A percentile compares a stretch with the other conserved stretches of the same genome.
phyloP scores from a whole-genome alignment of 2,888 invertebrate genomes.

The Onthophagus sagittarius region DNA sequence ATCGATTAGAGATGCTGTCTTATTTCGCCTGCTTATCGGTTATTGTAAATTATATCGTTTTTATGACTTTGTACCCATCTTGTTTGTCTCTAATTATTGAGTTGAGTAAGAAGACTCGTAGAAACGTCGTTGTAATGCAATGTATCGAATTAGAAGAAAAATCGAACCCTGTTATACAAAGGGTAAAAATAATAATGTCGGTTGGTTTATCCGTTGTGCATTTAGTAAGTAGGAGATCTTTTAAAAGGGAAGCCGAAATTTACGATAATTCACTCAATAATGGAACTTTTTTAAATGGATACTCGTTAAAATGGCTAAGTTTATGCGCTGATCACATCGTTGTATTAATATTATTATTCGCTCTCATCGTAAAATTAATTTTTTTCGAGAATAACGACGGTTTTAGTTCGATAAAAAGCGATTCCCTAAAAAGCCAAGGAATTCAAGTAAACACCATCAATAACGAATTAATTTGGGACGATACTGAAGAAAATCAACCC shows the following conservation, averaged over 20 bases:
- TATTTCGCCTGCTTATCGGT: conserved; percentile 89
- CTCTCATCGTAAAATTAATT: conserved; percentile 84
- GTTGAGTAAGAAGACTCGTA: conserved; percentile 47
- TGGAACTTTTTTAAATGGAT: conserved; percentile 30
- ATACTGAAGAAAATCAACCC: conserved; percentile 17
- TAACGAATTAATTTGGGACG: neutral
- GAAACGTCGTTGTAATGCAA: conserved; percentile 31
- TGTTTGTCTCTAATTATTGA: conserved; percentile 86
- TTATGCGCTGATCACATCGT: conserved; percentile 86
- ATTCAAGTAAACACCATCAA: conserved; percentile 10
- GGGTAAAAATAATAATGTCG: conserved; percentile 94
- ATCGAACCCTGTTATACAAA: conserved; percentile 87
- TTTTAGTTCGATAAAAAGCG: neutral
- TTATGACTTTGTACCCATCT: conserved; percentile 93
- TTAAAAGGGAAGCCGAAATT: conserved; percentile 24
- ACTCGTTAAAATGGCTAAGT: conserved; percentile 62
- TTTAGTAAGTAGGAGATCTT: conserved; percentile 56
- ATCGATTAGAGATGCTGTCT: conserved; percentile 81
- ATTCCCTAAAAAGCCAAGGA: neutral
- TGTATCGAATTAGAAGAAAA: conserved; percentile 72
- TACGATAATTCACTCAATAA: conserved; percentile 28
- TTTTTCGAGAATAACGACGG: conserved; percentile 66
- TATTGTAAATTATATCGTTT: conserved; percentile 86
- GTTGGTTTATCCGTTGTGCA: conserved; percentile 86
- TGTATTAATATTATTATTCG: conserved; percentile 75